phyloP scores from a whole-genome alignment of 2,113 vertebrate genomes.

The Pantherophis guttatus region DNA sequence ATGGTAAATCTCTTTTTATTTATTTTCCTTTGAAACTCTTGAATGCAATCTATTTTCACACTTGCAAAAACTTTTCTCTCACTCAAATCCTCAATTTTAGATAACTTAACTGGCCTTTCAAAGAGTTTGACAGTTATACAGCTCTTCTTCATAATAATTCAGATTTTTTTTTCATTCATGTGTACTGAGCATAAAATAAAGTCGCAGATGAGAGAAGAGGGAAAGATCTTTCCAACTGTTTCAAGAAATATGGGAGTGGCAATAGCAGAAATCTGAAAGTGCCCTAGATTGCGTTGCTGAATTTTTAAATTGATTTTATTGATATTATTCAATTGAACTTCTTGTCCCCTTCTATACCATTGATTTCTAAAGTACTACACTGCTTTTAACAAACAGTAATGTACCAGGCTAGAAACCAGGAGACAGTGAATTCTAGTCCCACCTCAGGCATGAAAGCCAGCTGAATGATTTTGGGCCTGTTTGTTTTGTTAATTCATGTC shows the following conservation, averaged over 20 bases:
- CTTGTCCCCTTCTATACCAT: constrained; percentile 11
- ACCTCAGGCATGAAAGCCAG: too few relatives aligned
- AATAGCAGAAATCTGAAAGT: background rate
- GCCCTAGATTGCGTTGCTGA: accelerated
- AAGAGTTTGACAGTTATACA: background rate
- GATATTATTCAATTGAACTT: constrained; percentile 20
- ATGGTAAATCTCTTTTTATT: background rate
- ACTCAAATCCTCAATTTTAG: background rate
- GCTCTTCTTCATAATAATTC: background rate
- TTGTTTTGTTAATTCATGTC: too few relatives aligned
- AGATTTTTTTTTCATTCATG: background rate
- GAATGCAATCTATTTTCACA: background rate
- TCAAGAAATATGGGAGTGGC: background rate
- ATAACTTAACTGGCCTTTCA: background rate
- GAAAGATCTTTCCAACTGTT: background rate
- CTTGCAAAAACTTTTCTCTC: background rate
- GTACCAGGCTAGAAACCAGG: too few relatives aligned
- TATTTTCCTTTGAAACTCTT: background rate
- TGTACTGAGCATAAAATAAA: background rate
- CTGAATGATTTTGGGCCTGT: too few relatives aligned
- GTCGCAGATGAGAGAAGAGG: background rate
- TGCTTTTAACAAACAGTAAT: background rate
- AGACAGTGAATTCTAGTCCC: too few relatives aligned
- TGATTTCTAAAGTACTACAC: constrained; percentile 27
- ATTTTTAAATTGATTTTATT: background rate